Evolutionary conservation across 1,140 invertebrate genomes (phyloP), one percentile per base, ranked within the genome.

Genomic region (Zaprionus camerounensis): DNA sequence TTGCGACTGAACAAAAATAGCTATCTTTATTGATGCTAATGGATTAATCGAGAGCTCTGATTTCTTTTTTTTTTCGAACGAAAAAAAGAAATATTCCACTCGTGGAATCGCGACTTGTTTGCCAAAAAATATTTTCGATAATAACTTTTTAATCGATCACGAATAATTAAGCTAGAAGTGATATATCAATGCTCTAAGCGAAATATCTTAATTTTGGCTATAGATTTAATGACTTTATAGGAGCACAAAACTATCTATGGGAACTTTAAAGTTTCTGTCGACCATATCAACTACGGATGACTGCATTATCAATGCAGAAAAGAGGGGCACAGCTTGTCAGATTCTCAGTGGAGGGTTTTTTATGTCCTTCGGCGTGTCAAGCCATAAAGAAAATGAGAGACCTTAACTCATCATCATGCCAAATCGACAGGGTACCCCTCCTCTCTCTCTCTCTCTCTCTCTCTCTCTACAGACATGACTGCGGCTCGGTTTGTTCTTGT

Each of bases 311-410:
- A 46, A 46, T 51, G 46, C 46, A 20, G 3, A 12, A 24, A 13
- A 51, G 22, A 22, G 7, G 20, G 20, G 3, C 22, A 7, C 20
- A 22, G 46, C 20, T 51, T 24, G 28, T 49, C 46, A 51, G 28
- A 38, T 22, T 70, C 34, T 20, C 24, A 31, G 26, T 55, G 13
- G 34, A 56, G 31, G 31, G 53, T 64, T 64, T 64, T 61, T 34
- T 20, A 74, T 62, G 71, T 74, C 71, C 71, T 74, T 74, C 66
- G 28, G n/a, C 26, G 34, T 51, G 63, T 68, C 56, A 53, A 36
- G 24, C 11, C 6, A n/a, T 56, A n/a, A 51, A 24, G 46, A 55
- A 41, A 44, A 71, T n/a, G 38, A 36, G 31, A 57, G 69, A 71
- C 62, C 69, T 71, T 57, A 66, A 71, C 17, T 71, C 53, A 65